These are phyloP conservation scores for Phoebastria nigripes DNA, from an alignment of 2,797 vertebrate species.

Conservation along the genomic window DNA sequence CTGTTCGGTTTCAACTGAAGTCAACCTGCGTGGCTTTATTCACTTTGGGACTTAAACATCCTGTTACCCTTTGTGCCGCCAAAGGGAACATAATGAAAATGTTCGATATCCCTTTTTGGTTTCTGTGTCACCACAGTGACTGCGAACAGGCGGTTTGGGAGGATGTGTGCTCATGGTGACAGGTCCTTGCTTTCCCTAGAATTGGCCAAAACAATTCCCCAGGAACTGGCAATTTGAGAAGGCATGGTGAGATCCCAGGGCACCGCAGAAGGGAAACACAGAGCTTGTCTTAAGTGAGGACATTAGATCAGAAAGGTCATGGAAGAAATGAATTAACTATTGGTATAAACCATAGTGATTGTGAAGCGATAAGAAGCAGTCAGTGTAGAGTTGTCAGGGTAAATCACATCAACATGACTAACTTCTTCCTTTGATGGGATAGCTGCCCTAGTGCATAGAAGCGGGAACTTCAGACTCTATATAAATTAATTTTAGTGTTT, in stretches of 20 bases:
- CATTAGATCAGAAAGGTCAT: not conserved
- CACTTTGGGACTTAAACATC: not conserved
- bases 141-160: fast-evolving
- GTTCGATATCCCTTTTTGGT: not conserved
- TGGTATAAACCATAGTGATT: not conserved
- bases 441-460: not conserved
- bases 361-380: not conserved
- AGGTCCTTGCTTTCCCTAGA: not conserved
- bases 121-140: not conserved
- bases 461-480: not conserved
- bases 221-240: not conserved
- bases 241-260: not conserved
- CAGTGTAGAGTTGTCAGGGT: not conserved
- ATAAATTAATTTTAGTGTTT: not conserved
- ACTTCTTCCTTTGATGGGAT: not conserved
- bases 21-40: not conserved
- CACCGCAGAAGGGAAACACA: not conserved
- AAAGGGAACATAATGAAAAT: not conserved
- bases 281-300: not conserved
- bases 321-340: not conserved
- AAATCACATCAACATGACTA: not conserved
- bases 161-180: not conserved
- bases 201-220: not conserved
- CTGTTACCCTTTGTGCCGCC: not conserved
- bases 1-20: not conserved